Evolutionary conservation across 2,888 invertebrate genomes (phyloP), one percentile per base, ranked within the genome.

Genomic region (Ellobium chinense): DNA sequence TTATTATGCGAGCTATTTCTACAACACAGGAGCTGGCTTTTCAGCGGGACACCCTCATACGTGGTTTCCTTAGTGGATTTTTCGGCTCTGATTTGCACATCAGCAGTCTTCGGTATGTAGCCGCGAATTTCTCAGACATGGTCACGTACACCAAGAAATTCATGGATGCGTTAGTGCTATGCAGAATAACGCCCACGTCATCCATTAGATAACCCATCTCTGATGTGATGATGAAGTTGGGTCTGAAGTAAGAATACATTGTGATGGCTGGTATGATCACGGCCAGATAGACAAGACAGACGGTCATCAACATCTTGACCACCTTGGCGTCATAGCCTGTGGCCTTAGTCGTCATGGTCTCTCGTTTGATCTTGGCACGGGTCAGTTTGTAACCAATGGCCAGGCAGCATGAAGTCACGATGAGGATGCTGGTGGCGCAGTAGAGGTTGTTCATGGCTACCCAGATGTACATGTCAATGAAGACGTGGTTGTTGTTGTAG

Each of bases 121-220:
- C 63, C 46, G 75, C 75, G 60, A 58, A 73, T 27, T 58, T 60
- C 1, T 73, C 54, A 18, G 70, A 70, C 70, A 70, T 70, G 31
- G 60, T 73, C 9, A 76, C 76, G 36, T 66, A 76, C 18, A 76
- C 37, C 4, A 73, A 31, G 36, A 73, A 73, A 14, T 73, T 73
- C 2, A 46, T 60, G 2, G 73, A 73, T 12, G 73, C 73, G 60
- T 73, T 73, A 46, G 36, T 36, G 37, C 60, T 27, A 36, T 56
- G 29, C 24, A 73, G 36, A 73, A 73, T 29, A 27, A 60, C 73
- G 5, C 60, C 58, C 12, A 60, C 4, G 34, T 37, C 56, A 34
- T 73, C 60, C 2, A 60, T 56, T 18, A 60, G 36, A 36, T 73
- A 37, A 34, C 60, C 37, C 27, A 60, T 12, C 14, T 58, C 4